A percentile compares a stretch with the other conserved stretches of the same genome.
phyloP scores from a whole-genome alignment of 1,140 invertebrate species.

The Lasioglossum baleicum region DNA sequence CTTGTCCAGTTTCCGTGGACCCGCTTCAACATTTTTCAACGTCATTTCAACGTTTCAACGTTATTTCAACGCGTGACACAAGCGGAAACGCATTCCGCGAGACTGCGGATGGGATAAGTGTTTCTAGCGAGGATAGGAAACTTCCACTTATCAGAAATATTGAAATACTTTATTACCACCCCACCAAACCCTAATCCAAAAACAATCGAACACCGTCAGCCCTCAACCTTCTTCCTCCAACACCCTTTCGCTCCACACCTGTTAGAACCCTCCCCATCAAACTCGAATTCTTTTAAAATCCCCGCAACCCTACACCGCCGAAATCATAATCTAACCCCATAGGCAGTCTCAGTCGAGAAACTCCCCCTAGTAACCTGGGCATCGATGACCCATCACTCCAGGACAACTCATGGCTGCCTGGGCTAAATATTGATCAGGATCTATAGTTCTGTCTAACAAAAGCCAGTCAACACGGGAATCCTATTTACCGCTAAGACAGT shows the following conservation, averaged over 20 bases:
- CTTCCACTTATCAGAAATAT: too few species aligned
- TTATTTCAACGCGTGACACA: neutral
- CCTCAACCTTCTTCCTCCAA: too few species aligned
- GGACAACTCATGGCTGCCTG: neutral
- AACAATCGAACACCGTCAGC: too few species aligned
- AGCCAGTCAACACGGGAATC: slow-evolving; percentile 55
- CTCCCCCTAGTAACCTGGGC: neutral
- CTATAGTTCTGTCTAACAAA: slow-evolving; percentile 23
- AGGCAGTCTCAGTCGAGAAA: too few species aligned
- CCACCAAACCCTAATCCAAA: too few species aligned
- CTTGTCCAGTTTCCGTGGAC: neutral
- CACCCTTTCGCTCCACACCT: too few species aligned
- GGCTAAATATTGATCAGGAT: slow-evolving; percentile 29
- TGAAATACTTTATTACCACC: too few species aligned
- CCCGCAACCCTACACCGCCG: too few species aligned
- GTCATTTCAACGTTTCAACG: neutral
- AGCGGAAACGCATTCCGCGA: too few species aligned
- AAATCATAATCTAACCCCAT: too few species aligned
- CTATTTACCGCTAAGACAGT: slow-evolving; percentile 48
- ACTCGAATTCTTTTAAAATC: neutral
- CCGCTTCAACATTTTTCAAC: neutral
- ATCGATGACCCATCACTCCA: neutral
- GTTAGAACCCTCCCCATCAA: neutral
- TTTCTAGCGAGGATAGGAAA: too few species aligned
- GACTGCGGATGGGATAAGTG: too few species aligned